Evolutionary conservation across 2,888 invertebrate species (phyloP).

Genomic region (Azorinus chamasolen): DNA sequence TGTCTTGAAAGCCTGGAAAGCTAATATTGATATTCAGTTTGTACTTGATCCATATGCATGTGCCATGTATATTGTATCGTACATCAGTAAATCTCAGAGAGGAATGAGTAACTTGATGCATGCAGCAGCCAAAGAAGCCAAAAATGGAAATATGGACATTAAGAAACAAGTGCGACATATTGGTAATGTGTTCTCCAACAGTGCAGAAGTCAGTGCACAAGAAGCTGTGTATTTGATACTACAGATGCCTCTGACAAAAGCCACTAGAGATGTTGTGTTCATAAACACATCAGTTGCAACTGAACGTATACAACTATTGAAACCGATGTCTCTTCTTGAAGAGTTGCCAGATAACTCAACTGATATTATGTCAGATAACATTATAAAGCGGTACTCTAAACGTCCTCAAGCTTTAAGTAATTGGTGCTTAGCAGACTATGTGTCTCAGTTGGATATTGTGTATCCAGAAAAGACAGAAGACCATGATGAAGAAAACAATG

Average conservation of each 20-base stretch:
- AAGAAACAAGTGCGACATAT: constrained; percentile 43
- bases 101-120: constrained; percentile 55
- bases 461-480: constrained; percentile 9
- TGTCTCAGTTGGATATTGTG: constrained; percentile 13
- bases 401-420: constrained; percentile 11
- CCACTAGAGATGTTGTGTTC: constrained; percentile 16
- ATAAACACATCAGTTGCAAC: constrained; percentile 37
- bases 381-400: too few species aligned
- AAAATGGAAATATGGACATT: constrained; percentile 67
- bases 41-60: constrained; percentile 81
- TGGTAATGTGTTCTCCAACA: constrained; percentile 25
- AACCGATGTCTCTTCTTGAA: too few species aligned
- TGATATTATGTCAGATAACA: too few species aligned
- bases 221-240: constrained; percentile 26
- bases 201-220: constrained; percentile 41
- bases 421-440: constrained; percentile 31
- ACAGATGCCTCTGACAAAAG: constrained; percentile 15
- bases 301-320: too few species aligned
- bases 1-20: constrained; percentile 70
- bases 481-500: constrained; percentile 16
- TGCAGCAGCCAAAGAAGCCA: constrained; percentile 69
- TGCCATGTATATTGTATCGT: constrained; percentile 75
- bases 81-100: constrained; percentile 47
- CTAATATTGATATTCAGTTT: constrained; percentile 85
- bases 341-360: too few species aligned